These are phyloP conservation scores for Diarsia mendica DNA, from an alignment of 2,888 invertebrate genomes.

Conservation along the genomic window DNA sequence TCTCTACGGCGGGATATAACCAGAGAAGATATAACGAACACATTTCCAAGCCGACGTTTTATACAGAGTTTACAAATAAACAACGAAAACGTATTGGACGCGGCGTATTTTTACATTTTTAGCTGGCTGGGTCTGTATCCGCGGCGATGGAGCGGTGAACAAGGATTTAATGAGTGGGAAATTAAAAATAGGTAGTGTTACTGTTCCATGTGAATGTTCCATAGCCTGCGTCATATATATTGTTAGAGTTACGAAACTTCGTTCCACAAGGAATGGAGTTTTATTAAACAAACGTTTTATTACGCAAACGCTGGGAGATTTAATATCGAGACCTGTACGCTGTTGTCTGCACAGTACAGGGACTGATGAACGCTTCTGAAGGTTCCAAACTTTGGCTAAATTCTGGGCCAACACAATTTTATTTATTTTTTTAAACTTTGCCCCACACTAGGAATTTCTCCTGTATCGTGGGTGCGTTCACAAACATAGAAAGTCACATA, in stretches of 20 bases:
- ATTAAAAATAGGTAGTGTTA: neutral
- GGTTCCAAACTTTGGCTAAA: neutral
- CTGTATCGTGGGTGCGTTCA: no score
- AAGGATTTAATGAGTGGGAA: conserved; percentile 13
- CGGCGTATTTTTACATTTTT: conserved; percentile 45
- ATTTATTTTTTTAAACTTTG: no score
- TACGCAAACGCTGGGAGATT: neutral
- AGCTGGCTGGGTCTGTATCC: conserved; percentile 13
- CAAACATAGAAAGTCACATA: no score
- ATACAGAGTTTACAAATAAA: conserved; percentile 67
- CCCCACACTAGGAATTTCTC: no score
- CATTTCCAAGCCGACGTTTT: conserved; percentile 65
- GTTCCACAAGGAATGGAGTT: neutral
- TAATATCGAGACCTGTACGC: neutral
- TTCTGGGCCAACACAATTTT: no score
- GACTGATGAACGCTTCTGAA: neutral
- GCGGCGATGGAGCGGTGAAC: conserved; percentile 8
- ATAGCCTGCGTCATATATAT: neutral
- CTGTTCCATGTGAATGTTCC: no score
- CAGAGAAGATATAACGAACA: conserved; percentile 65
- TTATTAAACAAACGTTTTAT: neutral
- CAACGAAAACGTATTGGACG: conserved; percentile 58
- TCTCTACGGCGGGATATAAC: conserved; percentile 72
- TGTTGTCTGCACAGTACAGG: neutral
- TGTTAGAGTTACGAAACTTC: neutral